Evolutionary conservation across 1,140 invertebrate genomes (phyloP), one percentile per base, ranked within the genome.

Genomic region (Drosophila arawakana): DNA sequence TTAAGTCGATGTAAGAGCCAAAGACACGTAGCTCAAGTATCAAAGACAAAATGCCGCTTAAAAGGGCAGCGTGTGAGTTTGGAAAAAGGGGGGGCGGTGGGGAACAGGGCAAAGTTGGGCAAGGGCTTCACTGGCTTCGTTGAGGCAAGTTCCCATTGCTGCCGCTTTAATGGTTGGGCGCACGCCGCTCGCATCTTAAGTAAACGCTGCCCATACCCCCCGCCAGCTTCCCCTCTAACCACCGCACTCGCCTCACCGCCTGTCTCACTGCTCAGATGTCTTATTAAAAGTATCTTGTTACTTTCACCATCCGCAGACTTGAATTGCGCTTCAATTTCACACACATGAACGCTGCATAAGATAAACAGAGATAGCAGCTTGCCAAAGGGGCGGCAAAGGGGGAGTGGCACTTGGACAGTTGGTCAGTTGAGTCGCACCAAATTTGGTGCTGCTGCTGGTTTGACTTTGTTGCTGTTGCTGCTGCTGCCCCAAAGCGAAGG

Each of bases 261-360:
- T 44, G 46, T 35, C 55, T 70, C 61, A 44, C 41, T 46, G 46
- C 75, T 73, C 49, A 78, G 78, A 89, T 89, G 84, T 89, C 84
- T 89, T 89, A 88, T 89, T 89, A 89, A 89, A 84, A 89, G 90
- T 91, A 91, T 91, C 90, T 91, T 84, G 90, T 91, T 91, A 91
- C 90, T 91, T 91, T 91, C 90, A 90, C 90, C 90, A 67, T 65
- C 57, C 66, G 71, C 81, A 81, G 79, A 88, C 83, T 89, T 78
- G 83, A 88, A 88, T 88, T 88, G 83, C 83, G 84, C 84, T 88
- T 84, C 84, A 89, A 83, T 88, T 88, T 88, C 84, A 89, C 84
- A 84, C 80, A 89, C 70, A 67, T 50, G 47, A 25, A 58, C 35
- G 18, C 63, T 49, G 10, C 49, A 1, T 10, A 18, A 10, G 59